A percentile compares a stretch with the other conserved stretches of the same genome.
Conservation (phyloP, 1,140 invertebrate species). For the Aphelenchoides besseyi region DNA sequence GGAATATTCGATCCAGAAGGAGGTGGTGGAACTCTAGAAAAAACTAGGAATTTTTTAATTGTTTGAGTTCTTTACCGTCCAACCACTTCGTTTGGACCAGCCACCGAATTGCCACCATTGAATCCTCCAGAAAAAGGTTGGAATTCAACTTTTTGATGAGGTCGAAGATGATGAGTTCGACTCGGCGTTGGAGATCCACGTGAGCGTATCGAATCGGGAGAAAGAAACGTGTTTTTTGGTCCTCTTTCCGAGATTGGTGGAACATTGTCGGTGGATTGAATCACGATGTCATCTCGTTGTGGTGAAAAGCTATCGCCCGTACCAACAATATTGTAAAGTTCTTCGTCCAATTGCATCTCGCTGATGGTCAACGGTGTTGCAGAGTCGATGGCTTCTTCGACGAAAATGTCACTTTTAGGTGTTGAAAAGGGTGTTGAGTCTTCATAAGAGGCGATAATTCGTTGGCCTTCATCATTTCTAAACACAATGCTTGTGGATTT, state of each 20-base stretch:
- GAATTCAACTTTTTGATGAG: too few species aligned
- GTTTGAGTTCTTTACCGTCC: background rate
- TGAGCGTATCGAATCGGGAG: background rate
- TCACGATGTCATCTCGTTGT: constrained; percentile 4
- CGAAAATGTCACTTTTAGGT: constrained; percentile 1
- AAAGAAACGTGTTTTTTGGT: background rate
- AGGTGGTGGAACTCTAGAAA: too few species aligned
- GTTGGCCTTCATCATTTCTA: too few species aligned
- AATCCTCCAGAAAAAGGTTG: too few species aligned
- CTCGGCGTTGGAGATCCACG: background rate
- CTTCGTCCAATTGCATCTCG: background rate
- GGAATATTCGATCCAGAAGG: background rate
- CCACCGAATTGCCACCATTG: background rate
- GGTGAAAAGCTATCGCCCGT: background rate
- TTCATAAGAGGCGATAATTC: constrained; percentile 3
- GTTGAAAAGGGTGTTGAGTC: background rate
- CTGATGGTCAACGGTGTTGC: background rate
- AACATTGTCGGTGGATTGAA: background rate
- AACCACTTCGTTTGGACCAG: background rate
- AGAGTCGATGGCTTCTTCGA: background rate
- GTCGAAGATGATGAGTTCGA: background rate
- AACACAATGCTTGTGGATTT: too few species aligned
- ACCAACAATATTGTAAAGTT: background rate
- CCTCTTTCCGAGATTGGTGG: background rate
- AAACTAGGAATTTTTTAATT: too few species aligned